Evolutionary conservation across 2,797 vertebrate species (phyloP).

Genomic region (Rhynchotus rufescens): DNA sequence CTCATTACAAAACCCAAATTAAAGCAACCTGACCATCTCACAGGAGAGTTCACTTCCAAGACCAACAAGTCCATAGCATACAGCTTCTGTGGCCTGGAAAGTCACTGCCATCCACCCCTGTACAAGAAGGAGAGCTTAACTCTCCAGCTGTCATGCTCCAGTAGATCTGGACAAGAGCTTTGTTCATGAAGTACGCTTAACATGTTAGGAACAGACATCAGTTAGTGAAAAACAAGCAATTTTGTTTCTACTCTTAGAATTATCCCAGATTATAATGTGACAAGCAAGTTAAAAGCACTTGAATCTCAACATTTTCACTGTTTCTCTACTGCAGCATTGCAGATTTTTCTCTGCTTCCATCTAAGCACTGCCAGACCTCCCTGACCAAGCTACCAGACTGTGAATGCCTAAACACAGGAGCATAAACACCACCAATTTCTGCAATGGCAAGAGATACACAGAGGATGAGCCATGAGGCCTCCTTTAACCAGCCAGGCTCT

Average conservation of each 20-base stretch:
- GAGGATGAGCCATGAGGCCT: neutral
- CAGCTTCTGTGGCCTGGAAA: neutral
- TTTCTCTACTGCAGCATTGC: neutral
- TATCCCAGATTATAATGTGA: neutral
- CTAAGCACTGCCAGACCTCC: neutral
- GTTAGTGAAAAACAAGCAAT: neutral
- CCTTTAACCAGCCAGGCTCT: neutral
- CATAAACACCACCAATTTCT: neutral
- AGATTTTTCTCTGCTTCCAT: neutral
- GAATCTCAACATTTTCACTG: neutral
- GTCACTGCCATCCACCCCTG: neutral
- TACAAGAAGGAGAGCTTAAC: neutral
- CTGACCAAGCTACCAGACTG: neutral
- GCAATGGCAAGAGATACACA: rapidly evolving
- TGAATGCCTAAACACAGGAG: neutral
- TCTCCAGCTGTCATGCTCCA: neutral
- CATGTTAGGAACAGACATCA: neutral
- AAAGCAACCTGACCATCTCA: neutral
- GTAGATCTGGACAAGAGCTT: neutral
- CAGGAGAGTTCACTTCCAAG: neutral
- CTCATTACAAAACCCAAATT: neutral
- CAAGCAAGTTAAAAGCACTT: neutral
- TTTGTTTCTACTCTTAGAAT: neutral
- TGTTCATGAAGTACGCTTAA: neutral
- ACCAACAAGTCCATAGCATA: neutral